Conservation (phyloP, 1,140 invertebrate genomes). For the Trinorchestia longiramus region DNA sequence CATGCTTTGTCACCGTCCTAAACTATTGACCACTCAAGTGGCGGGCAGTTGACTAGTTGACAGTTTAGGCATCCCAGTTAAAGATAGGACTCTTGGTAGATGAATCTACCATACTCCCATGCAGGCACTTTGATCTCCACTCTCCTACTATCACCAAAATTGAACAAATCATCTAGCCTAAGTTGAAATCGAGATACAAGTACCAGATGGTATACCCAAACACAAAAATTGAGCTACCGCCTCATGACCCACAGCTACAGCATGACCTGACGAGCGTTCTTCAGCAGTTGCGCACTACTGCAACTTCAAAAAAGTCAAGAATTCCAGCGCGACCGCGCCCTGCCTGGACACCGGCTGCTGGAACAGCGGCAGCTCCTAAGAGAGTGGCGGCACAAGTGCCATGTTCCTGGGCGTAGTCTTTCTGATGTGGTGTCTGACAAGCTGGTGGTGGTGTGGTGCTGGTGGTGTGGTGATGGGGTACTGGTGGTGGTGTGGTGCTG, state of each 20-base stretch:
- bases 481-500: too few species aligned
- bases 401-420: constrained; percentile 40
- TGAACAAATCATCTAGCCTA: not conserved
- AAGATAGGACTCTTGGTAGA: too few species aligned
- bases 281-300: not conserved
- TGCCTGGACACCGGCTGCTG: not conserved
- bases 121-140: too few species aligned
- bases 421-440: constrained; percentile 10
- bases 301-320: not conserved
- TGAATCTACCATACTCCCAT: not conserved
- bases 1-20: too few species aligned
- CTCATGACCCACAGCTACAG: not conserved
- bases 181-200: not conserved
- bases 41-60: too few species aligned
- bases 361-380: not conserved
- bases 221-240: too few species aligned
- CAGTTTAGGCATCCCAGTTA: too few species aligned
- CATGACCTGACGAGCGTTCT: not conserved
- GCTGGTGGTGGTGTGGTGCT: not conserved
- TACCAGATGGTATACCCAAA: too few species aligned
- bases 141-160: not conserved
- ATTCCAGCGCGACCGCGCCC: not conserved
- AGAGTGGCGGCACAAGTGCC: not conserved
- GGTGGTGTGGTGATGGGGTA: not conserved
- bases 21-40: too few species aligned